phyloP scores from a whole-genome alignment of 2,888 invertebrate species.

The Cephus spinipes region DNA sequence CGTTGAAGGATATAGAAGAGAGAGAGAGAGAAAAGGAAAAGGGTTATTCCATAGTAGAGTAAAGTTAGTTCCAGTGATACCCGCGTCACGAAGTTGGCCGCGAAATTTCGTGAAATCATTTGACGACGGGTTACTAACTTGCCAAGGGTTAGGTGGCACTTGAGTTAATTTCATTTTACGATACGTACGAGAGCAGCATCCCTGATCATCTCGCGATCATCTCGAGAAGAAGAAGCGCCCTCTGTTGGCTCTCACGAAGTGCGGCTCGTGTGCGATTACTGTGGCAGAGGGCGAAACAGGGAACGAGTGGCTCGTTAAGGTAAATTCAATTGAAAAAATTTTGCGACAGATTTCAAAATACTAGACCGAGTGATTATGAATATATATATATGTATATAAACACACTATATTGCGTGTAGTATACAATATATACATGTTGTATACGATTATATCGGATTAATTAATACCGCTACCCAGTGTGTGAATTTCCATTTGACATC shows the following conservation, averaged over 20 bases:
- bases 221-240: background rate
- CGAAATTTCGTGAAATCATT: background rate
- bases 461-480: background rate
- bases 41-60: background rate
- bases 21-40: background rate
- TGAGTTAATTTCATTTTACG: slow-evolving; percentile 5
- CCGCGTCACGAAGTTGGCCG: background rate
- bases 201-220: background rate
- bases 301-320: background rate
- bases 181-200: slow-evolving; percentile 2
- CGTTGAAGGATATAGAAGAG: background rate
- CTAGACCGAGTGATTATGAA: background rate
- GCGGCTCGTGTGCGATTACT: background rate
- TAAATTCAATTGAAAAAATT: background rate
- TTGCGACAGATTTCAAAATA: background rate
- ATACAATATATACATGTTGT: too few relatives aligned
- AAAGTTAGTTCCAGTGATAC: background rate
- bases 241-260: background rate
- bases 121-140: background rate
- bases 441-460: background rate
- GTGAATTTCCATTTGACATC: background rate
- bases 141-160: background rate
- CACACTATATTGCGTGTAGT: too few relatives aligned
- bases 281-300: background rate
- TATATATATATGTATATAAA: too few relatives aligned